Evolutionary conservation across 2,113 vertebrate species (phyloP).

Genomic region (Nycticryphes semicollaris): DNA sequence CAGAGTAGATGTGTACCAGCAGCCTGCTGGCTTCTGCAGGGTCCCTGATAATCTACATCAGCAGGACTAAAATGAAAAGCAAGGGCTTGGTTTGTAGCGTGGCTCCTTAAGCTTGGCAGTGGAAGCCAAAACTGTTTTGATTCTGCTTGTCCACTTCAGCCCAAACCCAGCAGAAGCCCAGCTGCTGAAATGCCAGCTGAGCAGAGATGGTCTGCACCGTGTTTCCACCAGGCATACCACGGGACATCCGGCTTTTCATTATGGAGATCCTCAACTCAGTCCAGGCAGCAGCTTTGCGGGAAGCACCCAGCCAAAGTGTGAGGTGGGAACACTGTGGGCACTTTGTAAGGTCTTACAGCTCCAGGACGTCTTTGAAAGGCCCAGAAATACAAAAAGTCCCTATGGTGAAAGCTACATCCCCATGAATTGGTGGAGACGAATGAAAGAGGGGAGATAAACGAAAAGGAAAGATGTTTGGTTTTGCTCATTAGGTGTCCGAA

Average conservation of each 20-base stretch:
- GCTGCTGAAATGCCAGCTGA: not conserved
- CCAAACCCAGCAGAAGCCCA: too few species aligned
- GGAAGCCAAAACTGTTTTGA: not conserved
- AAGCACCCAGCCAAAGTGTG: accelerated
- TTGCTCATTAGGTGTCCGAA: not conserved
- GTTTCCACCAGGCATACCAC: accelerated
- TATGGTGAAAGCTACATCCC: accelerated
- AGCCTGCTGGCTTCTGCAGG: not conserved
- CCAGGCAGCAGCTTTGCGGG: not conserved
- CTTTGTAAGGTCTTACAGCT: not conserved
- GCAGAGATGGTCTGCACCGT: accelerated
- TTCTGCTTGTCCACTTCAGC: not conserved
- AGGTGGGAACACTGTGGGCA: not conserved
- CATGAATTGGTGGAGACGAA: not conserved
- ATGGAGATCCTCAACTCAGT: not conserved
- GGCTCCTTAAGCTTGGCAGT: not conserved
- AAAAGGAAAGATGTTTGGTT: not conserved
- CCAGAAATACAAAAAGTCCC: not conserved
- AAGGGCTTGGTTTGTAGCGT: not conserved
- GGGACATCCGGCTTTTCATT: not conserved
- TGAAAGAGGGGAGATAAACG: not conserved
- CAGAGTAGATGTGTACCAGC: not conserved
- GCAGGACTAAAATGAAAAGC: not conserved
- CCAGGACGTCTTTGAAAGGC: not conserved
- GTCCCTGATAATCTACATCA: not conserved